Percentiles rank a stretch among this genome's conserved stretches.
Conservation (phyloP, 2,797 vertebrate species). For the Lerista edwardsae region DNA sequence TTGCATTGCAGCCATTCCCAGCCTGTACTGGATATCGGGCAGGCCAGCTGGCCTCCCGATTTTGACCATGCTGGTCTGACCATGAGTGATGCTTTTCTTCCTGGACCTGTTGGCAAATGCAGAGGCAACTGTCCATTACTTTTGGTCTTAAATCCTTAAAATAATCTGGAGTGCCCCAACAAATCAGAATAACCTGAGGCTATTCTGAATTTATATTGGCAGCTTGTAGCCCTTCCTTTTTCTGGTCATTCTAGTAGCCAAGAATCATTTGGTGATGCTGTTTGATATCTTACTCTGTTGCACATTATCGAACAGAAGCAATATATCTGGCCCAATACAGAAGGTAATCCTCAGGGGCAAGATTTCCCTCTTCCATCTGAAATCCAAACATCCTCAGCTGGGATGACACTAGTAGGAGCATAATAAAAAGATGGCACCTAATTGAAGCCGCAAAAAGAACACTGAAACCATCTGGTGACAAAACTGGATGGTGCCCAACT, state of each 20-base stretch:
- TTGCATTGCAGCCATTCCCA: no score
- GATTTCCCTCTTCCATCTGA: background rate
- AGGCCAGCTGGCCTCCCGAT: no score
- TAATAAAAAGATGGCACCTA: conserved; percentile 16
- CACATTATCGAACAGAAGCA: background rate
- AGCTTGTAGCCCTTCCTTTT: background rate
- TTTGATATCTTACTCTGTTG: background rate
- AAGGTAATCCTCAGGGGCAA: background rate
- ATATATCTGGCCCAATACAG: background rate
- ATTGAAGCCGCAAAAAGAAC: conserved; percentile 6
- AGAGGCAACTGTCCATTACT: conserved; percentile 34
- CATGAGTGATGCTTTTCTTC: conserved; percentile 24
- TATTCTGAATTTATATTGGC: conserved; percentile 12
- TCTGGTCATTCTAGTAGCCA: background rate
- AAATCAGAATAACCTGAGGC: background rate
- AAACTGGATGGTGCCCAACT: conserved; percentile 10
- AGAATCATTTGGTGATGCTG: conserved; percentile 4
- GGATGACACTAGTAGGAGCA: background rate
- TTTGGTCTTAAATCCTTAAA: background rate
- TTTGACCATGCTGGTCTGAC: no score
- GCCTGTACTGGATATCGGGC: no score
- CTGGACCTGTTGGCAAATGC: fast-evolving
- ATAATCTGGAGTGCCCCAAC: background rate
- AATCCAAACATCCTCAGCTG: background rate
- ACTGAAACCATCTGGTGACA: conserved; percentile 15